A percentile compares a stretch with the other conserved stretches of the same genome.
phyloP scores from a whole-genome alignment of 2,888 invertebrate genomes.

The Pachycephus smyrnensis region DNA sequence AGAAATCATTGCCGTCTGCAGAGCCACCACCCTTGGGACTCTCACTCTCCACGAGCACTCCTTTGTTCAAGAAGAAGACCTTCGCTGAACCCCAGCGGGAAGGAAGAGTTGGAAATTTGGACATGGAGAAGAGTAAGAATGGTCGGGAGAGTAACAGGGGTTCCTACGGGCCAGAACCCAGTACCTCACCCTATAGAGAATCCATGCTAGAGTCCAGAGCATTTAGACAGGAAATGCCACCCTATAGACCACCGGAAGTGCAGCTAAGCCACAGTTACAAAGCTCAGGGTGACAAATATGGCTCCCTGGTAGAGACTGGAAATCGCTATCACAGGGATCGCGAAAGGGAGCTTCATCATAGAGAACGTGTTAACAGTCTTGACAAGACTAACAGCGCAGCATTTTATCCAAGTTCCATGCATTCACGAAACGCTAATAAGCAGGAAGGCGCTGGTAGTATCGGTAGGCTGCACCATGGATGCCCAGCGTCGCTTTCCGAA shows the following conservation, averaged over 20 bases:
- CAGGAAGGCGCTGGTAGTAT: constrained; percentile 47
- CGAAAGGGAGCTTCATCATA: constrained; percentile 53
- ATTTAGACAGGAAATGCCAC: constrained; percentile 57
- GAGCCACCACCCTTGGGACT: constrained; percentile 68
- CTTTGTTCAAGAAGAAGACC: constrained; percentile 73
- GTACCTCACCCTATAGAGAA: constrained; percentile 63
- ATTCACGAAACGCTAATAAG: constrained; percentile 54
- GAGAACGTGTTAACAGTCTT: constrained; percentile 62
- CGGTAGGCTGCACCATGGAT: constrained; percentile 54
- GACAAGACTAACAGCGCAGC: constrained; percentile 58
- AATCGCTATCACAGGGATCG: constrained; percentile 56
- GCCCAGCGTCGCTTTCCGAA: constrained; percentile 59
- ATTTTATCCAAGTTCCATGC: constrained; percentile 55
- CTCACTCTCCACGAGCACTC: constrained; percentile 74
- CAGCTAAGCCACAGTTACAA: constrained; percentile 55
- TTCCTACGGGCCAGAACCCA: constrained; percentile 58
- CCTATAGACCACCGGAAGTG: constrained; percentile 58
- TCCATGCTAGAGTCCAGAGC: constrained; percentile 54
- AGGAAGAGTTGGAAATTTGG: constrained; percentile 46
- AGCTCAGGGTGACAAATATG: constrained; percentile 57
- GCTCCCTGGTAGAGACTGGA: constrained; percentile 53
- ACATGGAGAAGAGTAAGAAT: constrained; percentile 56
- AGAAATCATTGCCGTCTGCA: constrained; percentile 60
- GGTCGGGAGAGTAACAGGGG: constrained; percentile 57
- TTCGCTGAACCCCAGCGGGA: constrained; percentile 59